phyloP scores from a whole-genome alignment of 2,888 invertebrate genomes.

The Xylota segnis region DNA sequence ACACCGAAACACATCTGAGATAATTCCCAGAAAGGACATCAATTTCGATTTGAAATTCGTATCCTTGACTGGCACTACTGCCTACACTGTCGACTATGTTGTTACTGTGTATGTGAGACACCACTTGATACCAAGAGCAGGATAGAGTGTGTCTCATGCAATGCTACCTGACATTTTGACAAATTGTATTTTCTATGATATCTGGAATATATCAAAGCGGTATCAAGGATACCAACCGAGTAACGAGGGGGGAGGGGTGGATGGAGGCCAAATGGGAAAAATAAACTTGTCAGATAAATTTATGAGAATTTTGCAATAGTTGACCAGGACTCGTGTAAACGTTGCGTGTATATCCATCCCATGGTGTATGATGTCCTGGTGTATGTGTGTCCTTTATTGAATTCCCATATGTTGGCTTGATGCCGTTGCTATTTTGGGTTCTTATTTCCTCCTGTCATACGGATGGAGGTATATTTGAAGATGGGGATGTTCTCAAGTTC shows the following conservation, averaged over 20 bases:
- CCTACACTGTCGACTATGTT: background rate
- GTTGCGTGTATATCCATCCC: constrained; percentile 25
- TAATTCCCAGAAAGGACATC: constrained; percentile 68
- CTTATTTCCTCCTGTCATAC: background rate
- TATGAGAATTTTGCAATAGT: constrained; percentile 66
- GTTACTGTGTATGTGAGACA: constrained; percentile 33
- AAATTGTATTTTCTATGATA: constrained; percentile 76
- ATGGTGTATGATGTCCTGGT: background rate
- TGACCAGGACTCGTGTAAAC: constrained; percentile 67
- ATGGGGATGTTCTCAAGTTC: constrained; percentile 1
- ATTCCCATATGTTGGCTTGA: constrained; percentile 10
- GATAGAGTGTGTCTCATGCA: constrained; percentile 56
- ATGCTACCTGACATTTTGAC: constrained; percentile 76
- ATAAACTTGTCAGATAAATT: constrained; percentile 76
- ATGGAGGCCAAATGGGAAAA: constrained; percentile 64
- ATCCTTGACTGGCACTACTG: constrained; percentile 47
- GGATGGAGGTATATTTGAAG: background rate
- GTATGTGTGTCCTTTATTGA: constrained; percentile 10
- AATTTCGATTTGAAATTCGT: constrained; percentile 71
- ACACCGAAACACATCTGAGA: constrained; percentile 56
- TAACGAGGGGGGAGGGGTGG: background rate
- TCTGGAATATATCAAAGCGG: constrained; percentile 69
- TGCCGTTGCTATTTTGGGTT: constrained; percentile 11
- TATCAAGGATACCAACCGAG: constrained; percentile 40
- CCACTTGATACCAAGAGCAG: constrained; percentile 58